Evolutionary conservation across 2,888 invertebrate species (phyloP), one percentile per base, ranked within the genome.

Genomic region (Orthosia gothica): DNA sequence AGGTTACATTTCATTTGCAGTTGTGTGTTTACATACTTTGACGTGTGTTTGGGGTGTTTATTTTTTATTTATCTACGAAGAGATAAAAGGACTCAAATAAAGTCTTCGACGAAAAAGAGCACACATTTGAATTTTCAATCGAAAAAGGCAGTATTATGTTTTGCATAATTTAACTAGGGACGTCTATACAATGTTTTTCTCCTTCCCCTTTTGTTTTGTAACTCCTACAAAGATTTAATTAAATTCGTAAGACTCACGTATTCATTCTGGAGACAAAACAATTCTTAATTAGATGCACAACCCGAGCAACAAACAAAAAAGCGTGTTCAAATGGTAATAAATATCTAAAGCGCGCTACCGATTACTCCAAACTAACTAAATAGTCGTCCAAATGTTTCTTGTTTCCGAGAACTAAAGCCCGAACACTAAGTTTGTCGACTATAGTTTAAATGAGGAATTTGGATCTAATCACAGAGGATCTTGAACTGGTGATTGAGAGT

Each of bases 291-390:
- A 62, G 55, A 57, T 67, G 49, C 45, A 47, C 52, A 20, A 18
- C 52, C 3, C 20, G 18, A 76, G 12, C 40, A 59, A 76, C 63
- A 70, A 69, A 59, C 70, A 49, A 71, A 59, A 50, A 7, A 32
- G 32, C 7, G 7, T 32, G 5, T 32, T 26, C 3, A 26, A 26
- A 68, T 23, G 49, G 16, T 50, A 70, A 52, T 75, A 70, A 70
- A 75, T 75, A 63, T 18, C 18, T 55, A 20, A 70, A 75, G 50
- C 23, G 11, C 16, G 54, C 26, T 26, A 18, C 40, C 5, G 40
- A 49, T 49, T 55, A 40, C 45, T 18, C 23, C 15, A 59, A 59
- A 54, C 54, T 45, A 77, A 67, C 23, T 62, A 58, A 70, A 45
- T 70, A 58, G 18, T 49, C n/a, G 40, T 49, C 45, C 26, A 20